Evolutionary conservation across 2,113 vertebrate species (phyloP), one percentile per base, ranked within the genome.

Genomic region (Channa argus): DNA sequence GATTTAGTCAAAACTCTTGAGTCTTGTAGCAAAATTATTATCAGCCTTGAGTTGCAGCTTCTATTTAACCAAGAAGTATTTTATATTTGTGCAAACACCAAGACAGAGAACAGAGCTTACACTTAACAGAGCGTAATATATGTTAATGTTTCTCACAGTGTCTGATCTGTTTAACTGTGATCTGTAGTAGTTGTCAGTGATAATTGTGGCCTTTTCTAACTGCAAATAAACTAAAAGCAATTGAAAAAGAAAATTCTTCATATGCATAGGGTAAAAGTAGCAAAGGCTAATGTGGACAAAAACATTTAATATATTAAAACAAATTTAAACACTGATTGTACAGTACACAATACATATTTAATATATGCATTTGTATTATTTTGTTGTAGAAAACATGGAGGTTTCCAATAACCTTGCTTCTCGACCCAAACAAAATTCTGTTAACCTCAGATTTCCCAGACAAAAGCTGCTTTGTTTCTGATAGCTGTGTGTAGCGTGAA

Each of bases 381-480:
- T 43, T 47, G 66, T 71, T 52, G 38, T 43, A 50, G 72, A 80
- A 61, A 33, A 10, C 15, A 43, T 38, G 11, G 44, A 72, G 60
- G 70, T 74, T 63, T 75, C 74, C 71, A 79, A 78, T 74, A 63
- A 59, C 59, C 59, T 50, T 49, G 66, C 66, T 61, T 79, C 66
- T 74, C 70, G 76, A 79, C 65, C 47, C 54, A 74, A 83, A 73
- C 70, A 80, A 75, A 60, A 58, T 70, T 83, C 61, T 59, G 69
- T 90, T 89, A 88, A 88, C 86, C 82, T 61, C 61, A 76, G 74
- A 63, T 65, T 79, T 49, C 47, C 60, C 58, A 50, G 51, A 92
- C 90, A 92, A 92, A 89, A 88, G 88, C 74, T 60, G 68, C 88
- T 87, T 91, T 91, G 88, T 89, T 79, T 80, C 53, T 70, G 59